These are phyloP conservation scores for Crotophaga sulcirostris DNA, from an alignment of 2,113 vertebrate genomes.

Conservation along the genomic window DNA sequence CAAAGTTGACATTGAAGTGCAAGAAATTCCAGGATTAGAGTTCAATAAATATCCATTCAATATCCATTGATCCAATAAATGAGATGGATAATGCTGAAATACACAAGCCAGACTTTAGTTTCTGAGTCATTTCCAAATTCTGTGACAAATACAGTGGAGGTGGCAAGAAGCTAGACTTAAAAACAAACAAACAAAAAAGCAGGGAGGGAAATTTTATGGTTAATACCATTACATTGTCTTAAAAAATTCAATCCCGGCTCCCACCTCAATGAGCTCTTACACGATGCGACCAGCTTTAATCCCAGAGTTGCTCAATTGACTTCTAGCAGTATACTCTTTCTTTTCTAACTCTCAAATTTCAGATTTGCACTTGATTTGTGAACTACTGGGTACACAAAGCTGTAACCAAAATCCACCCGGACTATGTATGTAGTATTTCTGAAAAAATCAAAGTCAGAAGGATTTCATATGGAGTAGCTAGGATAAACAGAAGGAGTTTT, in stretches of 20 bases:
- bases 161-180: not conserved
- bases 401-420: not conserved
- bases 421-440: not conserved
- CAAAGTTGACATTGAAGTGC: not conserved
- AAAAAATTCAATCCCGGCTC: not conserved
- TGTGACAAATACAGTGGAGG: not conserved
- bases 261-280: not conserved
- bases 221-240: not conserved
- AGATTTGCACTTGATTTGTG: slow-evolving; percentile 1
- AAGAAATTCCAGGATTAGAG: not conserved
- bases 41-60: too few relatives aligned
- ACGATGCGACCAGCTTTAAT: not conserved
- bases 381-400: not conserved
- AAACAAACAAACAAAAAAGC: not conserved
- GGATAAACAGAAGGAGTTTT: not conserved
- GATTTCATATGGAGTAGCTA: not conserved
- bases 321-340: not conserved
- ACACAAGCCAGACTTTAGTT: not conserved
- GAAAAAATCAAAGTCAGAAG: not conserved
- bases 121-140: not conserved
- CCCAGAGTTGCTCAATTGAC: not conserved
- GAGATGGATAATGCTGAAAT: not conserved
- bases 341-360: not conserved
- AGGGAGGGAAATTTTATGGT: not conserved
- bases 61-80: not conserved